These are phyloP conservation scores for Euborellia annulipes DNA, from an alignment of 1,140 invertebrate species.

Conservation along the genomic window DNA sequence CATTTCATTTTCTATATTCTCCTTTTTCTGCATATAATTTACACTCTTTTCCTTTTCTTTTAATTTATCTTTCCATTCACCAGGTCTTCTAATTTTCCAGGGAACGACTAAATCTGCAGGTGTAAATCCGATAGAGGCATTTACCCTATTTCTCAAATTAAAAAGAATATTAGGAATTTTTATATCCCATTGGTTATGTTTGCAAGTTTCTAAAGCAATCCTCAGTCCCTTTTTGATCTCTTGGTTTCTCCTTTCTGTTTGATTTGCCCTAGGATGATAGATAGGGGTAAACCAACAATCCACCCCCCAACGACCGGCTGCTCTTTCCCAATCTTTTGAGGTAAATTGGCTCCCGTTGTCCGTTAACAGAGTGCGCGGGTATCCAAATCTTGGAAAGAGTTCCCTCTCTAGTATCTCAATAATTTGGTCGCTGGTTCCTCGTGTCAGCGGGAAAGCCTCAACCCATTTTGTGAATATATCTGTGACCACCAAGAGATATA, in stretches of 20 bases:
- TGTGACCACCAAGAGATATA: conserved; percentile 13
- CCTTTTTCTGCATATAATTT: too few species aligned
- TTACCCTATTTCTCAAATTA: conserved; percentile 9
- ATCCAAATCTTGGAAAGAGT: conserved; percentile 18
- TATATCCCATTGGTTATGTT: conserved; percentile 11
- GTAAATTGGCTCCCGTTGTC: conserved; percentile 19
- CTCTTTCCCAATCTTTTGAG: background rate
- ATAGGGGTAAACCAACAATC: conserved; percentile 14
- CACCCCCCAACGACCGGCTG: conserved; percentile 1
- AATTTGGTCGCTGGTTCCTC: too few species aligned
- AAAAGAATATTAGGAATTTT: conserved; percentile 8
- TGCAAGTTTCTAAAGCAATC: conserved; percentile 1
- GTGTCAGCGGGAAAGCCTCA: conserved; percentile 14
- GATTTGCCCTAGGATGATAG: conserved; percentile 21
- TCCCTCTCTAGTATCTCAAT: conserved; percentile 12
- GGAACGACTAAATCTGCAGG: conserved; percentile 11
- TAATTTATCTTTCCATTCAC: background rate
- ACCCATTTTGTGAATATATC: conserved; percentile 18
- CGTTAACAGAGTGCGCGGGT: conserved; percentile 12
- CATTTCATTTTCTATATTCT: too few species aligned
- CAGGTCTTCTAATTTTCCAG: background rate
- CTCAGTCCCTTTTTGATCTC: conserved; percentile 16
- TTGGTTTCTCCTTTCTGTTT: conserved; percentile 19
- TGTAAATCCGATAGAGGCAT: conserved; percentile 12
- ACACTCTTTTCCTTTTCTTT: too few species aligned